A percentile compares a stretch with the other conserved stretches of the same genome.
Evolutionary conservation across 1,140 invertebrate species (phyloP).

Genomic region (Tetranychus cinnabarinus): DNA sequence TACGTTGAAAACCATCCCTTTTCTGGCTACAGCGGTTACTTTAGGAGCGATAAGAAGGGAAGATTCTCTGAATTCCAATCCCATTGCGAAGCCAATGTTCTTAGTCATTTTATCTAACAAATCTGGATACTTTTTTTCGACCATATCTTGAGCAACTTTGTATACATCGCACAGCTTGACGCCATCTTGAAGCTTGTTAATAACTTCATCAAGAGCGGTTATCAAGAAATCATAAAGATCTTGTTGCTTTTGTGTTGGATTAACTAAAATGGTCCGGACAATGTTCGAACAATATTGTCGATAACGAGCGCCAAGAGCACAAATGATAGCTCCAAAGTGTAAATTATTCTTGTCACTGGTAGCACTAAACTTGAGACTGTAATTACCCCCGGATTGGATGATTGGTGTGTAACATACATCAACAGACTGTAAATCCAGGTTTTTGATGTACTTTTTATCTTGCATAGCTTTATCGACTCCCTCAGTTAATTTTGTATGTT

Average conservation of each 20-base stretch:
- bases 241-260: conserved; percentile 51
- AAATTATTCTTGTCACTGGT: conserved; percentile 74
- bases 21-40: conserved; percentile 49
- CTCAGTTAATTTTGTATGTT: conserved; percentile 77
- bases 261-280: conserved; percentile 84
- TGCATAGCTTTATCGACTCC: conserved; percentile 69
- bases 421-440: conserved; percentile 58
- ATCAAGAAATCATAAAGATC: conserved; percentile 82
- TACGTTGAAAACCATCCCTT: conserved; percentile 89
- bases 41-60: conserved; percentile 76
- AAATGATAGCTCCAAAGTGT: conserved; percentile 89
- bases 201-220: conserved; percentile 68
- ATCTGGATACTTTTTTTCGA: conserved; percentile 64
- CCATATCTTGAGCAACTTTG: conserved; percentile 48
- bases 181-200: conserved; percentile 58
- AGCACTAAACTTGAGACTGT: conserved; percentile 87
- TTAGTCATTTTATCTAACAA: conserved; percentile 80
- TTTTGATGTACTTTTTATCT: conserved; percentile 76
- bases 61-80: conserved; percentile 91
- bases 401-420: conserved; percentile 97
- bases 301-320: conserved; percentile 76
- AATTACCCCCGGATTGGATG: conserved; percentile 91
- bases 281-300: conserved; percentile 98
- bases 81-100: conserved; percentile 85
- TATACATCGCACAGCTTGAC: conserved; percentile 70